Evolutionary conservation across 2,113 vertebrate species (phyloP).

Genomic region (Oreocharis arfaki): DNA sequence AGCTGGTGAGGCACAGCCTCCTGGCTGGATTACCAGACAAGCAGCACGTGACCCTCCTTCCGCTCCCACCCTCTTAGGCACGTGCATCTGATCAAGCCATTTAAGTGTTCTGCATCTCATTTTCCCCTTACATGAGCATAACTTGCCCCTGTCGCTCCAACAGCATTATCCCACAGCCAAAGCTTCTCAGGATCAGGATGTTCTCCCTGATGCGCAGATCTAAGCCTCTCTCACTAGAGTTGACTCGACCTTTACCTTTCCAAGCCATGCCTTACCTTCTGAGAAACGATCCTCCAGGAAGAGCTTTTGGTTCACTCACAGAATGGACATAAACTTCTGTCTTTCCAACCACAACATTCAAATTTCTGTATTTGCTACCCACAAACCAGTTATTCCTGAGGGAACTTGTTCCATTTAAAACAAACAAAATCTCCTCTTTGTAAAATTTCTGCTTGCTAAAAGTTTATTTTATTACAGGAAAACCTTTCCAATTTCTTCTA

Average conservation of each 20-base stretch:
- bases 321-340: background rate
- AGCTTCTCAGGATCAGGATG: background rate
- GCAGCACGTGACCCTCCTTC: background rate
- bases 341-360: background rate
- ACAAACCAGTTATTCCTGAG: background rate
- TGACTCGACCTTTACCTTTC: background rate
- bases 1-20: background rate
- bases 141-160: background rate
- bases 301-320: background rate
- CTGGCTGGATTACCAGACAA: background rate
- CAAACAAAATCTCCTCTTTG: background rate
- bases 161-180: background rate
- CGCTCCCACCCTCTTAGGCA: fast-evolving
- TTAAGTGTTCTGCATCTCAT: background rate
- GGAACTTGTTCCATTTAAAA: background rate
- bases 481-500: background rate
- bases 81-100: background rate
- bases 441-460: background rate
- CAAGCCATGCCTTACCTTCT: background rate
- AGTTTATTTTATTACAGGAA: background rate
- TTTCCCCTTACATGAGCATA: background rate
- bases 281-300: background rate
- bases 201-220: fast-evolving
- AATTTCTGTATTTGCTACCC: background rate
- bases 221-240: background rate